Evolutionary conservation across 2,888 invertebrate species (phyloP).

Genomic region (Dyspetes luteomarginatus): DNA sequence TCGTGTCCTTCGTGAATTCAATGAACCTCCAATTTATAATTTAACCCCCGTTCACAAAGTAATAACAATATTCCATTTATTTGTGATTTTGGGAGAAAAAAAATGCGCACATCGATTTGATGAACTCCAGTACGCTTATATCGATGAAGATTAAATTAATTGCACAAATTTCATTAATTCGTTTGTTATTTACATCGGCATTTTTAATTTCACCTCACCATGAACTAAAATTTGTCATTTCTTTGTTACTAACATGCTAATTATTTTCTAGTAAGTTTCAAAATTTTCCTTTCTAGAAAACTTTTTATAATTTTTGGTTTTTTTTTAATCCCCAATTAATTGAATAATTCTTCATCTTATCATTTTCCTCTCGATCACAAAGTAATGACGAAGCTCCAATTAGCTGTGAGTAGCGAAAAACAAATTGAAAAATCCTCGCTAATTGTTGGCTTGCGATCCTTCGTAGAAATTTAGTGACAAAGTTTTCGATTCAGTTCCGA

Average conservation of each 20-base stretch:
- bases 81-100: no score
- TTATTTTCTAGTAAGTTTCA: not conserved
- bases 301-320: not conserved
- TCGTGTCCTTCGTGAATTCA: no score
- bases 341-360: not conserved
- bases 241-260: not conserved
- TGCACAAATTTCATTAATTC: not conserved
- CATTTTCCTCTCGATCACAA: not conserved
- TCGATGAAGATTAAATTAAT: not conserved
- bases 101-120: not conserved
- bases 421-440: not conserved
- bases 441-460: not conserved
- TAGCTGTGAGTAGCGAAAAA: not conserved
- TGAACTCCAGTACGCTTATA: not conserved
- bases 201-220: no score
- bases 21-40: no score
- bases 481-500: not conserved
- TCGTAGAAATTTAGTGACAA: constrained; percentile 1
- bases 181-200: not conserved
- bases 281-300: not conserved
- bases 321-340: not conserved
- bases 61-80: no score
- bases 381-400: not conserved
- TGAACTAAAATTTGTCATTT: not conserved
- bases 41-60: no score